These are phyloP conservation scores for Phrynocephalus vlangalii DNA, from an alignment of 2,797 vertebrate species.

Conservation along the genomic window DNA sequence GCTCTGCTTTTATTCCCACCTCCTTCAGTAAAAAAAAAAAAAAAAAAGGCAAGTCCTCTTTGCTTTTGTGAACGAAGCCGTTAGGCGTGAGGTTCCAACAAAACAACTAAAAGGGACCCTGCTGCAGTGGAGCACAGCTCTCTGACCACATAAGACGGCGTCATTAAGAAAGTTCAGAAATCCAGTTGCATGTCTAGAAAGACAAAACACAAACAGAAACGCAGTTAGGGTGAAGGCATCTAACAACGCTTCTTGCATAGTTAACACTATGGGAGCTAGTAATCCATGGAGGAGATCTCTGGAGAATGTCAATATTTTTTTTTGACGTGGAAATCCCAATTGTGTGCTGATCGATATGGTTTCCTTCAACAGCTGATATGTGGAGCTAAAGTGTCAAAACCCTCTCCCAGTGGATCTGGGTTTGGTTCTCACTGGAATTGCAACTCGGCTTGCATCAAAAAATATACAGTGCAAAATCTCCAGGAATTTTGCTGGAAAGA, in stretches of 20 bases:
- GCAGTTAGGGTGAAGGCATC: background rate
- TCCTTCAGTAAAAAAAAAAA: background rate
- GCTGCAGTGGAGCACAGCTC: background rate
- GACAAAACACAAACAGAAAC: background rate
- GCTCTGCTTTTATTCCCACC: background rate
- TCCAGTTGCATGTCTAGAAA: conserved; percentile 73
- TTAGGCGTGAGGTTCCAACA: background rate
- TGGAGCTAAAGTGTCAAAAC: background rate
- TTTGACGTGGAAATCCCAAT: background rate
- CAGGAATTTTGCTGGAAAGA: background rate
- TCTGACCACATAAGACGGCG: background rate
- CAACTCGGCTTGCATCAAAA: background rate
- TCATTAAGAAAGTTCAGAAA: conserved; percentile 64
- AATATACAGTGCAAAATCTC: background rate
- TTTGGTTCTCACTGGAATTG: background rate
- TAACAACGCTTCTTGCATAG: background rate
- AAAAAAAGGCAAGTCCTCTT: background rate
- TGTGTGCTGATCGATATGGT: background rate
- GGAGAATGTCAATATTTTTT: background rate
- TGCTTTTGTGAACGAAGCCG: background rate
- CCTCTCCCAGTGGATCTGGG: background rate
- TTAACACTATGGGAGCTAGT: background rate
- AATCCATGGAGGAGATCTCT: background rate
- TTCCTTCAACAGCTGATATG: background rate
- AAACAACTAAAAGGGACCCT: background rate